phyloP scores from a whole-genome alignment of 2,113 vertebrate species.

The Tricholaema leucomelas region DNA sequence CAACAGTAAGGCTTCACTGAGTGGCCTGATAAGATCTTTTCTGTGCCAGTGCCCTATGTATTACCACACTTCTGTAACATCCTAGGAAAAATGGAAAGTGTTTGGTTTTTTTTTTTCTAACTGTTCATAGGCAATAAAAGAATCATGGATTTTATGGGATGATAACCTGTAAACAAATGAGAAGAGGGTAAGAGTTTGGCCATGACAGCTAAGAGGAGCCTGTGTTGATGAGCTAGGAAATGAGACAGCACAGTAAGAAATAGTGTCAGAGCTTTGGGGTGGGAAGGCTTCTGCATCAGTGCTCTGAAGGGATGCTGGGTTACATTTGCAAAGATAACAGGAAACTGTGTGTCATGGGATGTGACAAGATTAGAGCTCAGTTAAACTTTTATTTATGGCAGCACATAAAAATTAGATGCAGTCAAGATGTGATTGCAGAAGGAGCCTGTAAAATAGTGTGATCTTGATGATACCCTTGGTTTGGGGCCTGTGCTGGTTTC shows the following conservation, averaged over 20 bases:
- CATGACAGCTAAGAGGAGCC: neutral
- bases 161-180: neutral
- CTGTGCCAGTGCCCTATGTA: neutral
- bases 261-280: neutral
- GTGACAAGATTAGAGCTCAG: neutral
- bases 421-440: neutral
- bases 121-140: fast-evolving
- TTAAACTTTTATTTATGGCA: neutral
- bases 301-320: neutral
- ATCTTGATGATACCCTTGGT: neutral
- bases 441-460: neutral
- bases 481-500: neutral
- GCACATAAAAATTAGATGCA: neutral
- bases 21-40: neutral
- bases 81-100: neutral
- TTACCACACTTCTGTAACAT: neutral
- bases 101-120: neutral
- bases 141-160: neutral
- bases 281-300: neutral
- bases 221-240: fast-evolving
- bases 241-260: neutral
- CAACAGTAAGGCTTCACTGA: neutral
- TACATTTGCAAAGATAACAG: neutral
- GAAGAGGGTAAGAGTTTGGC: neutral
- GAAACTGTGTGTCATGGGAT: neutral